These are phyloP conservation scores for Leucophenga montana DNA, from an alignment of 2,888 invertebrate species.

Conservation along the genomic window DNA sequence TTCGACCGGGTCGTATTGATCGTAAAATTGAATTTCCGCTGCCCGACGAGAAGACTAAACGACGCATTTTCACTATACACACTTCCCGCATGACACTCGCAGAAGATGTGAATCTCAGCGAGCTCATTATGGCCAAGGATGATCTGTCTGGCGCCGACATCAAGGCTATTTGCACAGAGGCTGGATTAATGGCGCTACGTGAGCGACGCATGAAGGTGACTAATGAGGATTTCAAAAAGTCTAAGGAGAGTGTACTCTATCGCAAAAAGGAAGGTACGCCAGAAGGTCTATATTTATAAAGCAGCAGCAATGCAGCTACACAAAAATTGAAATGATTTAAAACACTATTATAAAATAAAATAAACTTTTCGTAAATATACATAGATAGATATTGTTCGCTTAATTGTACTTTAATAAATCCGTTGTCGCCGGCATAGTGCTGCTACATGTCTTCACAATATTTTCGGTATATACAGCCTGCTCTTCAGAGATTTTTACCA, in stretches of 20 bases:
- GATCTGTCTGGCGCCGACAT: constrained; percentile 98
- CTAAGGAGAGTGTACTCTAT: constrained; percentile 98
- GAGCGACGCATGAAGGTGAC: constrained; percentile 99
- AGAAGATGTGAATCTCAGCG: constrained; percentile 96
- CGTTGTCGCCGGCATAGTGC: constrained; percentile 46
- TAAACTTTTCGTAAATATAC: constrained; percentile 47
- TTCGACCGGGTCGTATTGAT: constrained; percentile 98
- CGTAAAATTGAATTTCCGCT: constrained; percentile 99
- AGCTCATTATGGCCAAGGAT: constrained; percentile 99
- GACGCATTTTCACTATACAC: constrained; percentile 97
- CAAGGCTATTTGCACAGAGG: constrained; percentile 99
- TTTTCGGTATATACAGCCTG: constrained; percentile 54
- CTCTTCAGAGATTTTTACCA: constrained; percentile 42
- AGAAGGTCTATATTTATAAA: constrained; percentile 97
- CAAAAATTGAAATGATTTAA: background rate
- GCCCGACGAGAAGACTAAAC: constrained; percentile 98
- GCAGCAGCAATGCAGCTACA: constrained; percentile 1
- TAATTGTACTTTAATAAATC: constrained; percentile 39
- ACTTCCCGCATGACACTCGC: constrained; percentile 99
- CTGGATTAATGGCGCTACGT: constrained; percentile 96
- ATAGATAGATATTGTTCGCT: background rate
- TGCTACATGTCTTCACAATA: constrained; percentile 40
- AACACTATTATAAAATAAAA: constrained; percentile 39
- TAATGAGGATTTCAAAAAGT: constrained; percentile 99
- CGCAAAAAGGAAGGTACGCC: constrained; percentile 99